Evolutionary conservation across 1,140 invertebrate species (phyloP), one percentile per base, ranked within the genome.

Genomic region (Cyclargus thomasi): DNA sequence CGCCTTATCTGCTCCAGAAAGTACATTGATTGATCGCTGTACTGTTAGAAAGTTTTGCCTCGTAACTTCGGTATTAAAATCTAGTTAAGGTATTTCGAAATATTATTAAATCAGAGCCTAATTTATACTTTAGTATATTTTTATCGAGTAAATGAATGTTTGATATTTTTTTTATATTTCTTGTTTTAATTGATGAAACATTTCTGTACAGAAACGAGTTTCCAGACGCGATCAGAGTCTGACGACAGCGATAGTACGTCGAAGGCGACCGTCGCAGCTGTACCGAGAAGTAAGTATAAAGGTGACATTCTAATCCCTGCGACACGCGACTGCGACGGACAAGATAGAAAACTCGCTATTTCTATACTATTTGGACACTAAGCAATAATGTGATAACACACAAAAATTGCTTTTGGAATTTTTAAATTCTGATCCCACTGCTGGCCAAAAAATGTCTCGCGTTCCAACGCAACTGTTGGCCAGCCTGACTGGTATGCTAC

Each of bases 171-270:
- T 39, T 3, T 39, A 23, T 2, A 39, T 8, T 39, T 39, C 29
- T 5, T 35, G 8, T 5, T 35, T 35, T 5, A 35, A 35, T 35
- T 35, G 3, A 35, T 5, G 3, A 47, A 17, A 69, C 59, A 23
- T 35, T 68, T 68, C 68, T 62, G 82, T 73, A 72, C 80, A 91
- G 90, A 91, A 70, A 91, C 90, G 6, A 91, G 90, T 73, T 91
- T 91, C 69, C 88, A 90, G 70, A 86, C 72, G 6, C 82, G 88
- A 29, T 91, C 90, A 0, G 90, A 91, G 67, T 91, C 90, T 0
- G 90, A 91, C 67, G 90, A 91, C 74, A 91, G 90, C 66, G 90
- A 91, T 70, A 91, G 90, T 63, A 87, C 89, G 8, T 90, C 88
- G n/a, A 91, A 91, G 80, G 84, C 85, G 0, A 87, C 90, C 8